Evolutionary conservation across 2,113 vertebrate species (phyloP).

Genomic region (Elgaria multicarinata): DNA sequence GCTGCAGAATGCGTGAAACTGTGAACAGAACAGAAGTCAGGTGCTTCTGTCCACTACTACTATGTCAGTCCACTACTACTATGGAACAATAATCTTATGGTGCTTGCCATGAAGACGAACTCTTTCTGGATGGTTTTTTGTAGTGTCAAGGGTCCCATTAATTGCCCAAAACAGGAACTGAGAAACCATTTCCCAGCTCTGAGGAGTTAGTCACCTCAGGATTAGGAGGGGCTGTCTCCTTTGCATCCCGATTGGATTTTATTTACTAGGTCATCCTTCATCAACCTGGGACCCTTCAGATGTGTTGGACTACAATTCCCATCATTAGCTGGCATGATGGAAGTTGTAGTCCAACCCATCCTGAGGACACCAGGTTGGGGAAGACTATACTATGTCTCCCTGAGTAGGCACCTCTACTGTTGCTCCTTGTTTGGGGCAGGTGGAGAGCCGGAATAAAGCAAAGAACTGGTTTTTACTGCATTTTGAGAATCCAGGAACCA

Average conservation of each 20-base stretch:
- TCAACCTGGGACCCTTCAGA: no score
- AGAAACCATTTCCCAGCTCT: neutral
- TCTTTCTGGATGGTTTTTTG: neutral
- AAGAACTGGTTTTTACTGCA: neutral
- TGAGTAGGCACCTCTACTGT: no score
- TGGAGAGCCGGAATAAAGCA: no score
- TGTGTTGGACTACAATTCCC: neutral
- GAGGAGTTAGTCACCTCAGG: neutral
- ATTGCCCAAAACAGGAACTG: neutral
- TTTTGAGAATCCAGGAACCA: neutral
- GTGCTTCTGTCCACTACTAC: neutral
- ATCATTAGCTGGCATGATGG: no score
- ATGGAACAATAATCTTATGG: neutral
- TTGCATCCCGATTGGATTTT: neutral
- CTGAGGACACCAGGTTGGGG: no score
- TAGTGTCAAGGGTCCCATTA: neutral
- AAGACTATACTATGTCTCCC: no score
- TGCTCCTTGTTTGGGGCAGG: no score
- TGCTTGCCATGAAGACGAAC: neutral
- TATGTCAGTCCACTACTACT: neutral
- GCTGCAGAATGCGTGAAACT: neutral
- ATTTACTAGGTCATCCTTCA: neutral
- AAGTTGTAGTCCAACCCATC: no score
- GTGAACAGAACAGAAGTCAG: neutral
- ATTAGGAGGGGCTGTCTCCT: neutral